Evolutionary conservation across 2,888 invertebrate species (phyloP), one percentile per base, ranked within the genome.

Genomic region (Arge pagana): DNA sequence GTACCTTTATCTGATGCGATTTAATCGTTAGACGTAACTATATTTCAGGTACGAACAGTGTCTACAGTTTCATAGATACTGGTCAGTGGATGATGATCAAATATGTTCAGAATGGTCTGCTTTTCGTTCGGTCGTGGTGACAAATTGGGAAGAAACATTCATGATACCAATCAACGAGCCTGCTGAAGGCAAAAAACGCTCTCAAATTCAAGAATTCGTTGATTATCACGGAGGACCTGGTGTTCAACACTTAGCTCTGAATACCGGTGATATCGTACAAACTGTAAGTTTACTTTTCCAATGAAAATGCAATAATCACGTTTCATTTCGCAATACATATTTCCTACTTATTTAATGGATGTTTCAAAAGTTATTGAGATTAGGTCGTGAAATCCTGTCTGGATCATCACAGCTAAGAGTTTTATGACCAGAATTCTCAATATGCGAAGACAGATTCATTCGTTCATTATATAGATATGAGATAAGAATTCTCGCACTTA

Each of bases 121-220:
- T 0, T 81, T 99, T n/a, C 86, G 96, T n/a, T 98, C 98, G 1
- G 90, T 96, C 63, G 98, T 99, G 0, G 92, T 99, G 85, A 90
- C 94, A 1, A 99, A 99, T 77, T 97, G 87, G 81, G 96, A 99
- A 71, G 98, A 99, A 77, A 97, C 93, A 0, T 88, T 99, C 4
- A 96, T 94, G 83, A 85, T 99, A 85, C 98, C 98, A 6, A 93
- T 99, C 66, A 99, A 99, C 76, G 99, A 99, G 76, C 98, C 98
- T 3, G 99, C 98, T 0, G 77, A 84, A 1, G 97, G 96, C 3
- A 93, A 93, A 75, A 90, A 88, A 79, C 96, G 93, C 77, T 97
- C 96, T 57, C 99, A 99, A 81, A 98, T 99, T 61, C 90, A 96
- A 75, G 99, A 99, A 77, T 99, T 93, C 73, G 96, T 98, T 33